phyloP scores from a whole-genome alignment of 2,797 vertebrate species.

The Phataginus tetradactyla region DNA sequence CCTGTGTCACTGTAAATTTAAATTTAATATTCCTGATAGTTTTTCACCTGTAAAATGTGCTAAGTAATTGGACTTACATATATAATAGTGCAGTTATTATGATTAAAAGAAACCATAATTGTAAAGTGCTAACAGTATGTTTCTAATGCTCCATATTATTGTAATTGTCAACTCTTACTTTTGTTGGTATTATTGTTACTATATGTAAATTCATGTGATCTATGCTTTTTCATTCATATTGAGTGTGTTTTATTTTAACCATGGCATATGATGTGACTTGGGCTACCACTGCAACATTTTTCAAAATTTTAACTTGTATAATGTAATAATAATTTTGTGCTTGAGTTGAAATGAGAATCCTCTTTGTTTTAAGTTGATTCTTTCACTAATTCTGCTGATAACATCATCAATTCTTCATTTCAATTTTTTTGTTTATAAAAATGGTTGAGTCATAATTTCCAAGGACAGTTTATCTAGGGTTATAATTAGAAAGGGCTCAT shows the following conservation, averaged over 20 bases:
- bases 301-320: not conserved
- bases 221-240: not conserved
- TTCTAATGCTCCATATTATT: not conserved
- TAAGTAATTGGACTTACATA: not conserved
- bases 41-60: slow-evolving; percentile 17
- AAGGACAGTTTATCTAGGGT: not conserved
- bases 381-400: not conserved
- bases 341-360: not conserved
- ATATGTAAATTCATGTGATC: not conserved
- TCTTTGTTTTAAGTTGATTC: not conserved
- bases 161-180: not conserved
- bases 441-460: not conserved
- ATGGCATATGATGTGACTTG: not conserved
- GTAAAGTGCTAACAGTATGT: not conserved
- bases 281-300: not conserved
- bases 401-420: not conserved
- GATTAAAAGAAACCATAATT: not conserved
- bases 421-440: not conserved
- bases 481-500: not conserved
- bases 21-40: slow-evolving; percentile 9
- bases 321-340: not conserved
- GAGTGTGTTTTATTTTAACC: not conserved
- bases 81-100: not conserved
- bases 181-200: not conserved
- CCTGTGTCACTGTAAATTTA: not conserved